phyloP scores from a whole-genome alignment of 2,797 vertebrate species.

The Chiroxiphia lanceolata region DNA sequence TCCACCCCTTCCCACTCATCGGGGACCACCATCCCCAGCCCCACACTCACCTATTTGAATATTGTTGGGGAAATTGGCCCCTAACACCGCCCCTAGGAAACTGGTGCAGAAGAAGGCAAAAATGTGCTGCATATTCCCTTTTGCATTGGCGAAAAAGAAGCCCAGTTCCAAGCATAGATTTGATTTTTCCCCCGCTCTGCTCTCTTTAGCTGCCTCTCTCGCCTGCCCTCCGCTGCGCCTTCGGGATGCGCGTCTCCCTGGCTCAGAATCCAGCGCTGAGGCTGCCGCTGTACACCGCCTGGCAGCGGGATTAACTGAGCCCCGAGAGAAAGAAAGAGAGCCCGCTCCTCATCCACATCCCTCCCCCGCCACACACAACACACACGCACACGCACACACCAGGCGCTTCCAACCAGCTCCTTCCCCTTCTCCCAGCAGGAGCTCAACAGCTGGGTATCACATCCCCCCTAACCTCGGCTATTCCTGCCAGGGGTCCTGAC shows the following conservation, averaged over 20 bases:
- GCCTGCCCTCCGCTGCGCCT: conserved; percentile 61
- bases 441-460: conserved; percentile 27
- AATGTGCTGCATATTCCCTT: conserved; percentile 99
- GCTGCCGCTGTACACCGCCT: conserved; percentile 81
- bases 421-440: conserved; percentile 39
- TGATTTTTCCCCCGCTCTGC: conserved; percentile 67
- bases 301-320: conserved; percentile 83
- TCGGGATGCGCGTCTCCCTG: conserved; percentile 64
- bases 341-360: conserved; percentile 74
- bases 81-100: conserved; percentile 97
- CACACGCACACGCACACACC: conserved; percentile 56
- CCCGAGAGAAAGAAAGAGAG: conserved; percentile 65
- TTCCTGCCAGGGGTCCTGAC: neutral
- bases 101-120: conserved; percentile 97
- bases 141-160: conserved; percentile 96
- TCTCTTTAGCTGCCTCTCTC: conserved; percentile 67
- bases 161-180: conserved; percentile 93
- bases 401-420: conserved; percentile 59
- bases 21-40: neutral
- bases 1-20: neutral
- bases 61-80: conserved; percentile 99
- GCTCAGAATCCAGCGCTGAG: conserved; percentile 75
- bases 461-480: neutral
- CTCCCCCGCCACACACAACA: conserved; percentile 61
- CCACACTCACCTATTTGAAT: conserved; percentile 96